Conservation (phyloP, 1,140 invertebrate genomes). For the Scaptomyza montana region DNA sequence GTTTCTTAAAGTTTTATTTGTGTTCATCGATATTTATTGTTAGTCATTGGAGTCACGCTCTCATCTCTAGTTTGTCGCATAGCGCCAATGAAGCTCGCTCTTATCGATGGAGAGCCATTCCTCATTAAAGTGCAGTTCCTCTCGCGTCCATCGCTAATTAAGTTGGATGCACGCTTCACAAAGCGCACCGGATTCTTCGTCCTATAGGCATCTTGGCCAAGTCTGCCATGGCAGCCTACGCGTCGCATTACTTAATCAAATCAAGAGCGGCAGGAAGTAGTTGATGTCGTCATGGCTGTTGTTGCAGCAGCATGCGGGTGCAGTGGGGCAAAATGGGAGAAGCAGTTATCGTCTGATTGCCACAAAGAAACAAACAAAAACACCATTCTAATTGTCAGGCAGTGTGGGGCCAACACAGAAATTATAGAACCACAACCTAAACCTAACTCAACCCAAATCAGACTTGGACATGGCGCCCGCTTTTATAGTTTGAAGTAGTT, state of each 20-base stretch:
- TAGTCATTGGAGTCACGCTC: not conserved
- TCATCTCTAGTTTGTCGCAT: not conserved
- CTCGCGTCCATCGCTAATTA: conserved; percentile 55
- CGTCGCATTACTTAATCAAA: conserved; percentile 31
- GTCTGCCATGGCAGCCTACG: conserved; percentile 2
- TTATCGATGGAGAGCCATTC: conserved; percentile 59
- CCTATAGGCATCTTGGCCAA: not conserved
- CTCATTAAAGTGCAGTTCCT: conserved; percentile 68
- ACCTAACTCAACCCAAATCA: not conserved
- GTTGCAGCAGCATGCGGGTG: not conserved
- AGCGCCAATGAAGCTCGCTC: conserved; percentile 26
- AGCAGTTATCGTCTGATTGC: conserved; percentile 31
- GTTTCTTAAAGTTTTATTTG: too few relatives aligned
- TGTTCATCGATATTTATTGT: too few relatives aligned
- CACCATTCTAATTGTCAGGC: conserved; percentile 69
- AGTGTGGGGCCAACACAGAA: conserved; percentile 32
- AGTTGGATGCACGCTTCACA: conserved; percentile 65
- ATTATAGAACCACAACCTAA: not conserved
- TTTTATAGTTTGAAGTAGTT: conserved; percentile 3
- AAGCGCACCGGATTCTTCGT: conserved; percentile 7
- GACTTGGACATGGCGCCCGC: conserved; percentile 29
- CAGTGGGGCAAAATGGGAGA: not conserved
- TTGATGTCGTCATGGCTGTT: conserved; percentile 42
- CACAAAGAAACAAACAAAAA: too few relatives aligned
- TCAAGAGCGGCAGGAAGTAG: conserved; percentile 67